phyloP scores from a whole-genome alignment of 1,140 invertebrate species.

The Pseudomyrmex sp. region DNA sequence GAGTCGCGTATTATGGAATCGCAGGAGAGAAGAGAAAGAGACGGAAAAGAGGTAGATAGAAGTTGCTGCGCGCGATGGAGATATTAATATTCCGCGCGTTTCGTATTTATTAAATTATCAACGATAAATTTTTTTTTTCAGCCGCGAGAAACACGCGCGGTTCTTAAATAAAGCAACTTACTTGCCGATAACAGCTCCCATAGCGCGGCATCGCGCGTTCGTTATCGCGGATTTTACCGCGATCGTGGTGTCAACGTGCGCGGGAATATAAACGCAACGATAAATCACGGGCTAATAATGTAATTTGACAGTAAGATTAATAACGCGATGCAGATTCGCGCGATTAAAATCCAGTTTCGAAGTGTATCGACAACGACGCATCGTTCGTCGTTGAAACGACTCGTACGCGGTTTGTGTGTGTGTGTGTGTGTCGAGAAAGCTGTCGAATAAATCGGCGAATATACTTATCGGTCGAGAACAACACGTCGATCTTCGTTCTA shows the following conservation, averaged over 20 bases:
- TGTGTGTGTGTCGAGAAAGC: constrained; percentile 11
- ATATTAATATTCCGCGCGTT: constrained; percentile 27
- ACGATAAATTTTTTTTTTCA: constrained; percentile 29
- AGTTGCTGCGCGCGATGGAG: constrained; percentile 19
- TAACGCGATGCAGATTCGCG: constrained; percentile 44
- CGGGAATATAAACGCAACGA: constrained; percentile 47
- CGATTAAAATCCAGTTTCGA: not conserved
- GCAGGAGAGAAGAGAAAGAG: not conserved
- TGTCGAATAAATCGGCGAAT: not conserved
- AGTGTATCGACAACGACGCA: not conserved
- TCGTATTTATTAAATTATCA: constrained; percentile 26
- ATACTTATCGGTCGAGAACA: not conserved
- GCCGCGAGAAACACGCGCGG: not conserved
- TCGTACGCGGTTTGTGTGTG: not conserved
- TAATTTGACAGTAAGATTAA: constrained; percentile 41
- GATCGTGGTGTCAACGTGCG: constrained; percentile 31
- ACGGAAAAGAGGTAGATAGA: constrained; percentile 17
- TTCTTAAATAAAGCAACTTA: constrained; percentile 41
- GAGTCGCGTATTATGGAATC: not conserved
- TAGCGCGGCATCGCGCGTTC: constrained; percentile 7
- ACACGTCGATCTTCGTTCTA: constrained; percentile 5
- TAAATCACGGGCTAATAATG: constrained; percentile 49
- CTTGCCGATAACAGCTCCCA: constrained; percentile 16
- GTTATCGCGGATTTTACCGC: not conserved
- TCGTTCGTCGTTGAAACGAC: not conserved